Conservation (phyloP, 1,140 invertebrate species). For the Plodia interpunctella region DNA sequence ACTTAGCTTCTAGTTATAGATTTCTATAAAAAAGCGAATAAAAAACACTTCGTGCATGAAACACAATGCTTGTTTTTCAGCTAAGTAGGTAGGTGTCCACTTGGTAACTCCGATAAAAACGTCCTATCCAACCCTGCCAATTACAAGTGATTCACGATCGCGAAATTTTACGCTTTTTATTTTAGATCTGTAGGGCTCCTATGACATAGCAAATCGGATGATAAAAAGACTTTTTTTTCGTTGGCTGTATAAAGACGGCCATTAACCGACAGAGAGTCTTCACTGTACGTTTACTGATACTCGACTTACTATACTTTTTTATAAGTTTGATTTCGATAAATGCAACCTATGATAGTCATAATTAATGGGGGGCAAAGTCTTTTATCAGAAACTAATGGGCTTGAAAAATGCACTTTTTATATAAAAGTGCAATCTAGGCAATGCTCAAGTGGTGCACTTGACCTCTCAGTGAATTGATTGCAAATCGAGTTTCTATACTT, state of each 20-base stretch:
- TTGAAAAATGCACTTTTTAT: background rate
- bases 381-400: too few relatives aligned
- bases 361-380: too few relatives aligned
- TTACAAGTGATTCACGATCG: background rate
- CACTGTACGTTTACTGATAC: too few relatives aligned
- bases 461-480: background rate
- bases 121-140: background rate
- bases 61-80: background rate
- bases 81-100: background rate
- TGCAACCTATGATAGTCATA: too few relatives aligned
- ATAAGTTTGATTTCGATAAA: too few relatives aligned
- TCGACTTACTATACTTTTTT: too few relatives aligned
- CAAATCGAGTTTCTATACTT: background rate
- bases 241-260: too few relatives aligned
- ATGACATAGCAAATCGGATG: too few relatives aligned
- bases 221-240: too few relatives aligned
- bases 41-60: constrained; percentile 1
- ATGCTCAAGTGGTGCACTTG: background rate
- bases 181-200: background rate
- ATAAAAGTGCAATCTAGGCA: background rate
- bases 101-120: too few relatives aligned
- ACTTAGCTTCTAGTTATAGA: background rate
- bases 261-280: too few relatives aligned
- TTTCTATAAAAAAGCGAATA: background rate
- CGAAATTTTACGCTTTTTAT: constrained; percentile 5